Conservation (phyloP, 2,113 vertebrate genomes). For the Polyodon spathula region DNA sequence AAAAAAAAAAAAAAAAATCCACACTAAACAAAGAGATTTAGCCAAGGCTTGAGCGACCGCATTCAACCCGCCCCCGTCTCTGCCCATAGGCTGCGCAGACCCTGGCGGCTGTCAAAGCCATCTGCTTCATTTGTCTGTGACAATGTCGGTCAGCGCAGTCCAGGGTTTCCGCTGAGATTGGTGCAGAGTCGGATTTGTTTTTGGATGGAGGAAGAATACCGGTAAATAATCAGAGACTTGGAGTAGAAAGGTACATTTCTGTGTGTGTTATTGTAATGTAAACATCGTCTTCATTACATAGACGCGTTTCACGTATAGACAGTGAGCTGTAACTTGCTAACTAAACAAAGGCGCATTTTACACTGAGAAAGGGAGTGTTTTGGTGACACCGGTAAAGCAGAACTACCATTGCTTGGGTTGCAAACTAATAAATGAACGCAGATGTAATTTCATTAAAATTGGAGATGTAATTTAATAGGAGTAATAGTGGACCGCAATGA, state of each 20-base stretch:
- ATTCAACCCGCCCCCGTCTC: constrained; percentile 16
- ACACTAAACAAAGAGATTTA: constrained; percentile 48
- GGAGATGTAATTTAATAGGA: too few relatives aligned
- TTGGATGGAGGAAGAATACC: constrained; percentile 16
- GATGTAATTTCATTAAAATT: too few relatives aligned
- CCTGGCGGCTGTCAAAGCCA: constrained; percentile 10
- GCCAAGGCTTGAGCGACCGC: constrained; percentile 25
- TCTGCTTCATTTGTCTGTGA: constrained; percentile 30
- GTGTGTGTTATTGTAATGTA: not conserved
- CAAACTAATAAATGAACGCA: too few relatives aligned
- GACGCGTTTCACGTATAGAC: too few relatives aligned
- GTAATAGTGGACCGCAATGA: too few relatives aligned
- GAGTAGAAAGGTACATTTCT: constrained; percentile 9
- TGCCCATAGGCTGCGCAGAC: not conserved
- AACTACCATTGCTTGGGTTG: too few relatives aligned
- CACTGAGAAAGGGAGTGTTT: too few relatives aligned
- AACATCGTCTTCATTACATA: too few relatives aligned
- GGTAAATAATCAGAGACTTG: constrained; percentile 27
- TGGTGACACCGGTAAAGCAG: too few relatives aligned
- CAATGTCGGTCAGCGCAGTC: constrained; percentile 20
- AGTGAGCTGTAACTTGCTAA: too few relatives aligned
- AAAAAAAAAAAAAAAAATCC: not conserved
- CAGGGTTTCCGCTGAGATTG: constrained; percentile 26
- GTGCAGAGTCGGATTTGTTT: constrained; percentile 28
- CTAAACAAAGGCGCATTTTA: too few relatives aligned